Evolutionary conservation across 2,888 invertebrate species (phyloP), one percentile per base, ranked within the genome.

Genomic region (Orthonevra nobilis): DNA sequence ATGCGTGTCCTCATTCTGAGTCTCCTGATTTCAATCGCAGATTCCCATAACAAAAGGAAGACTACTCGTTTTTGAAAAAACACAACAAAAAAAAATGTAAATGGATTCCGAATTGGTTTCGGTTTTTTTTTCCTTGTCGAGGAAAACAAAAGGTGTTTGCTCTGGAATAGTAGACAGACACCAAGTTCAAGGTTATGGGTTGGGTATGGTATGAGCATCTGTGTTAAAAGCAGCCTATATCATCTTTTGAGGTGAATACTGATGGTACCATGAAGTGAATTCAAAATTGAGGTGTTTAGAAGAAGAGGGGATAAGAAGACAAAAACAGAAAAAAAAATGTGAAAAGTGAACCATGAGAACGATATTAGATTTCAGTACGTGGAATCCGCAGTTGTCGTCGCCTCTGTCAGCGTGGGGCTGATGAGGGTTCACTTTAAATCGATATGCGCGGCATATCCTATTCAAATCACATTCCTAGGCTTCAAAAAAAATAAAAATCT

Each of bases 181-280:
- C 36, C 69, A 75, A 75, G 75, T 75, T 75, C 70, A 75, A 75
- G 75, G 75, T 70, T 75, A 75, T 40, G 15, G 19, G 12, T 56
- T 19, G 19, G 7, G 12, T 19, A 15, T 10, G 26, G 32, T 15
- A n/a, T 44, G 7, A 40, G 36, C 46, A 48, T 72, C 44, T 54
- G 63, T 63, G 40, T 40, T 40, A 60, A 23, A 54, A 12, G 3
- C 50, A 44, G 34, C n/a, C 7, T 30, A 10, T 32, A 23, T 64
- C 56, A 42, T 12, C 28, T 14, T 48, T 30, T 34, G 64, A 64
- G 40, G 56, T 50, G 40, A 34, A 63, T 14, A 42, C 14, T 32
- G 23, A 7, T 32, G 54, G 38, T 14, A 23, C 19, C 14, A 52
- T 58, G 26, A 7, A 52, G n/a, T 12, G 19, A 40, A 66, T 12